These are phyloP conservation scores for Harpalus rufipes DNA, from an alignment of 2,888 invertebrate genomes.

Conservation along the genomic window DNA sequence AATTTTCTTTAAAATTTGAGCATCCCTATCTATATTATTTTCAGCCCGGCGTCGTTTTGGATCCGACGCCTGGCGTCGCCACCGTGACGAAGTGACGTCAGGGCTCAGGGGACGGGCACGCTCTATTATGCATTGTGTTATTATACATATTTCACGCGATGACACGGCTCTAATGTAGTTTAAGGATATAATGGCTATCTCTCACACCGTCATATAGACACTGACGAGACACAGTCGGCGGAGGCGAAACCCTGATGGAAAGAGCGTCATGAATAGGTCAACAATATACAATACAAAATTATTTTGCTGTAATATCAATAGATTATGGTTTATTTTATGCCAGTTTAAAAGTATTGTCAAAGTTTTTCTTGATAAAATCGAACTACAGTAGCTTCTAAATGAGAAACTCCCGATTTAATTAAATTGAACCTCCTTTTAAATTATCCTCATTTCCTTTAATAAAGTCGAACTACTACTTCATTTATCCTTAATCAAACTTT, in stretches of 20 bases:
- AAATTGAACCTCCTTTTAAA: not conserved
- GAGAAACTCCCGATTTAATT: not conserved
- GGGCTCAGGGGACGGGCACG: conserved; percentile 68
- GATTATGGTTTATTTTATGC: too few relatives aligned
- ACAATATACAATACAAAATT: not conserved
- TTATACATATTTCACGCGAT: conserved; percentile 75
- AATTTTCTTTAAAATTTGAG: too few relatives aligned
- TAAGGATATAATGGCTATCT: conserved; percentile 66
- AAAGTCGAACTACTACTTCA: not conserved
- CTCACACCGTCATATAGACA: conserved; percentile 17
- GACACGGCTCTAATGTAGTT: conserved; percentile 67
- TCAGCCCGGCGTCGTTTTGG: not conserved
- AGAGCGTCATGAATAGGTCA: too few relatives aligned
- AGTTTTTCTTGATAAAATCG: not conserved
- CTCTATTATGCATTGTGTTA: conserved; percentile 75
- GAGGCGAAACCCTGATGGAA: too few relatives aligned
- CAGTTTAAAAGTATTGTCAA: too few relatives aligned
- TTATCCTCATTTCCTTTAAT: conserved; percentile 2
- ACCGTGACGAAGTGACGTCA: conserved; percentile 64
- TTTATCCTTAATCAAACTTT: not conserved
- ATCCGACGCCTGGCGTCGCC: not conserved
- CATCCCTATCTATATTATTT: too few relatives aligned
- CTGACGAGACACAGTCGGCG: not conserved
- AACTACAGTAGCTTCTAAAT: conserved; percentile 1
- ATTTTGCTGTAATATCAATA: too few relatives aligned